These are phyloP conservation scores for Chrysolina oricalcia DNA, from an alignment of 2,888 invertebrate species.

Conservation along the genomic window DNA sequence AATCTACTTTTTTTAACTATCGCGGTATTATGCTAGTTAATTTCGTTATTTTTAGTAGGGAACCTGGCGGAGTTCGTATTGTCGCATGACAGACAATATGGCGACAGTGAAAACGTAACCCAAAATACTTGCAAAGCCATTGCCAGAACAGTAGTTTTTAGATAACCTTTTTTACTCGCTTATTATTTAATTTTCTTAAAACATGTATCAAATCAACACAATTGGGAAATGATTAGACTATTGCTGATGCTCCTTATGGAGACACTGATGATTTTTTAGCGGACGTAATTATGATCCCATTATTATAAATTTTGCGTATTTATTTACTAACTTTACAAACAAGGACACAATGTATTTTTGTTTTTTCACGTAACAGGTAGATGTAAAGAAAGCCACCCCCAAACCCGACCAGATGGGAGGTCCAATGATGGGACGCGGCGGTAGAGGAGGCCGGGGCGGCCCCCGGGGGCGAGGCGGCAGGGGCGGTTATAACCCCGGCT, in stretches of 20 bases:
- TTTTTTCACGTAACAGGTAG: conserved; percentile 76
- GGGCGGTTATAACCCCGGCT: conserved; percentile 75
- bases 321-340: neutral
- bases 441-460: conserved; percentile 80
- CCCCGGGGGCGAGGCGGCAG: conserved; percentile 82
- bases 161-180: too few relatives aligned
- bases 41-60: too few relatives aligned
- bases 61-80: too few relatives aligned
- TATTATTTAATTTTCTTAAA: too few relatives aligned
- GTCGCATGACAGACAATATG: too few relatives aligned
- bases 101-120: too few relatives aligned
- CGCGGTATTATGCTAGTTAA: too few relatives aligned
- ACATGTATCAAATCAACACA: neutral
- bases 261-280: conserved; percentile 42
- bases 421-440: conserved; percentile 73
- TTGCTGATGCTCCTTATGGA: conserved; percentile 43
- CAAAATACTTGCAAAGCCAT: too few relatives aligned
- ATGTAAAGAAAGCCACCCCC: conserved; percentile 96
- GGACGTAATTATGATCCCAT: conserved; percentile 35
- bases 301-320: too few relatives aligned
- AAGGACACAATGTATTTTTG: conserved; percentile 26
- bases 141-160: too few relatives aligned
- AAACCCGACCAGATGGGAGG: conserved; percentile 83
- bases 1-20: too few relatives aligned
- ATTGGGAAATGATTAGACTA: conserved; percentile 28